A percentile compares a stretch with the other conserved stretches of the same genome.
Conservation (phyloP, 2,113 vertebrate species). For the Lates calcarifer region DNA sequence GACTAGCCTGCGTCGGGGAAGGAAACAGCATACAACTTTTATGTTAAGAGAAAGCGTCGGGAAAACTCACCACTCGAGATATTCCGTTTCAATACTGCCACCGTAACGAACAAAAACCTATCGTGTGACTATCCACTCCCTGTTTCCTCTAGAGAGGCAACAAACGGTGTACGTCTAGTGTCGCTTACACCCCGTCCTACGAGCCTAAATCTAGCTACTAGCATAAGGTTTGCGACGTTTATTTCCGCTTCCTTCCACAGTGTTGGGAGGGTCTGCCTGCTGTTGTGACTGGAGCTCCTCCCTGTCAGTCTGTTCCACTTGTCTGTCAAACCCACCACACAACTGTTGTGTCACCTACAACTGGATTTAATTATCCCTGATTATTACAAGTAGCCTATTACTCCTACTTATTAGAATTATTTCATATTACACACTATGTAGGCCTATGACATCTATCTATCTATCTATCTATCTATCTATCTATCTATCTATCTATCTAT, state of each 20-base stretch:
- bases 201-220: constrained; percentile 71
- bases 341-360: constrained; percentile 4
- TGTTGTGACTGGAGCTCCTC: constrained; percentile 63
- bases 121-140: constrained; percentile 47
- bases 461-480: neutral
- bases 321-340: neutral
- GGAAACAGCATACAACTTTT: constrained; percentile 58
- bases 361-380: neutral
- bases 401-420: too few relatives aligned
- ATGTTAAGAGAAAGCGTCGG: neutral
- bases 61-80: constrained; percentile 77
- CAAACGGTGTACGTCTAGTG: constrained; percentile 46
- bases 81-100: constrained; percentile 40
- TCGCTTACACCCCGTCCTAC: constrained; percentile 62
- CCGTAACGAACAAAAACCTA: constrained; percentile 20
- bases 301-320: constrained; percentile 38
- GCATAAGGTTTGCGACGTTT: constrained; percentile 66
- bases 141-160: constrained; percentile 54
- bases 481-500: neutral
- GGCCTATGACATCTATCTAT: too few relatives aligned
- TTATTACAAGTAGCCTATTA: too few relatives aligned
- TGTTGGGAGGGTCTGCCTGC: constrained; percentile 46
- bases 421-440: too few relatives aligned
- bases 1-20: constrained; percentile 59
- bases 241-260: constrained; percentile 84